Conservation (phyloP, 2,797 vertebrate species). For the Odontamblyopus rebecca region DNA sequence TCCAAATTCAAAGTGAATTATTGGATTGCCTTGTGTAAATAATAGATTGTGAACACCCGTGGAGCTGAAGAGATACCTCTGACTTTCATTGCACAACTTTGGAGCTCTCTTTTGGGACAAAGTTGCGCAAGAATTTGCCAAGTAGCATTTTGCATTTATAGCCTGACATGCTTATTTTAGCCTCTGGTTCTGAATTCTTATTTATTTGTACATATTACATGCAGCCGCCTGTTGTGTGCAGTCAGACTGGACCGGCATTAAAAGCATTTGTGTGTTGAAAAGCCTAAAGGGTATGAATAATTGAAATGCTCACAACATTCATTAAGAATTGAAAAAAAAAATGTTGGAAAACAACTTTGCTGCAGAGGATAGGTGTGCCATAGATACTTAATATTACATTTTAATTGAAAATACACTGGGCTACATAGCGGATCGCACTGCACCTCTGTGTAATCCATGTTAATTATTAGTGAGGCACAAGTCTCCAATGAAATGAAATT, state of each 20-base stretch:
- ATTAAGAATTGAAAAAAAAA: constrained; percentile 62
- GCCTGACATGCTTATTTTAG: constrained; percentile 37
- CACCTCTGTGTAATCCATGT: constrained; percentile 31
- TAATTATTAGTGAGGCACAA: constrained; percentile 36
- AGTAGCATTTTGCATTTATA: constrained; percentile 36
- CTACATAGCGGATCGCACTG: constrained; percentile 22
- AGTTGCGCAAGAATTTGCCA: constrained; percentile 43
- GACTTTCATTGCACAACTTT: constrained; percentile 55
- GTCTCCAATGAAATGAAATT: constrained; percentile 11
- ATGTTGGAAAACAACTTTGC: constrained; percentile 6
- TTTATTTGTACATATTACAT: constrained; percentile 68
- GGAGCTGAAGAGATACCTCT: constrained; percentile 50
- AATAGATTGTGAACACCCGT: constrained; percentile 50
- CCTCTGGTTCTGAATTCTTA: constrained; percentile 41
- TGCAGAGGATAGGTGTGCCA: constrained; percentile 35
- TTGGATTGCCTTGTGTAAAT: constrained; percentile 29
- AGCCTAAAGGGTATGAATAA: constrained; percentile 71
- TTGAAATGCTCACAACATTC: constrained; percentile 67
- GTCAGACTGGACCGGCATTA: constrained; percentile 63
- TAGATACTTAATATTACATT: constrained; percentile 24
- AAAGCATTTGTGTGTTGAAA: constrained; percentile 80
- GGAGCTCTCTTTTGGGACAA: constrained; percentile 50
- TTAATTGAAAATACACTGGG: constrained; percentile 14
- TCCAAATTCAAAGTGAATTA: constrained; percentile 42
- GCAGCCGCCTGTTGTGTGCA: constrained; percentile 57